Conservation (phyloP, 1,140 invertebrate genomes). For the Pachypsylla venusta region DNA sequence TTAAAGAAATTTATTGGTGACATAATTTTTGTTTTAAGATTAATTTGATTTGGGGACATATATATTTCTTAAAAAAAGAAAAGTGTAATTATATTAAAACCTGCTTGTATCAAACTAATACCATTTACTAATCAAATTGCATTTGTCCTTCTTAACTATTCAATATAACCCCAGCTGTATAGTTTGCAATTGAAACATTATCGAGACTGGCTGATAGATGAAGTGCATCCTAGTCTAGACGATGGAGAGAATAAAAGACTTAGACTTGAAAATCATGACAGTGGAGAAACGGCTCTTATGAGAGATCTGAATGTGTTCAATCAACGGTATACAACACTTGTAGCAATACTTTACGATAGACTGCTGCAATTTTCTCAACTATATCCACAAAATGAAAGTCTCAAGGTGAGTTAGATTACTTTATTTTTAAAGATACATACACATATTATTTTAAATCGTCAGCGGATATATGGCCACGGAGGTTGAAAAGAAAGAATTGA, state of each 20-base stretch:
- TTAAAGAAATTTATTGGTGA: no score
- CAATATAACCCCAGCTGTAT: slow-evolving; percentile 58
- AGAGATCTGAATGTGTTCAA: slow-evolving; percentile 75
- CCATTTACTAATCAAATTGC: no score
- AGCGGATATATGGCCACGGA: no score
- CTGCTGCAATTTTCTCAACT: slow-evolving; percentile 33
- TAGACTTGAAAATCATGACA: slow-evolving; percentile 31
- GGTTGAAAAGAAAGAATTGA: no score
- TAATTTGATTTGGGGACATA: no score
- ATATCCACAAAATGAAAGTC: slow-evolving; percentile 23
- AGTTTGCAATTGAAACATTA: slow-evolving; percentile 74
- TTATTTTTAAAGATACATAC: not conserved
- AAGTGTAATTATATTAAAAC: no score
- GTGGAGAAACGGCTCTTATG: slow-evolving; percentile 63
- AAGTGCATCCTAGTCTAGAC: slow-evolving; percentile 68
- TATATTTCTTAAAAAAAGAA: no score
- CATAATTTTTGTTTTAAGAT: no score
- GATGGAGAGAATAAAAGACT: slow-evolving; percentile 32
- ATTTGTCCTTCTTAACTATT: not conserved
- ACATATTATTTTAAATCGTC: no score
- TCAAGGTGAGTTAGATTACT: not conserved
- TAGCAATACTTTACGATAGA: slow-evolving; percentile 50
- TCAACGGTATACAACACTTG: slow-evolving; percentile 56
- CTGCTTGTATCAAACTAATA: no score
- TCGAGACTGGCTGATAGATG: slow-evolving; percentile 71